Percentiles rank a stretch among this genome's conserved stretches.
phyloP scores from a whole-genome alignment of 2,797 vertebrate genomes.

The Hoplostethus atlanticus region DNA sequence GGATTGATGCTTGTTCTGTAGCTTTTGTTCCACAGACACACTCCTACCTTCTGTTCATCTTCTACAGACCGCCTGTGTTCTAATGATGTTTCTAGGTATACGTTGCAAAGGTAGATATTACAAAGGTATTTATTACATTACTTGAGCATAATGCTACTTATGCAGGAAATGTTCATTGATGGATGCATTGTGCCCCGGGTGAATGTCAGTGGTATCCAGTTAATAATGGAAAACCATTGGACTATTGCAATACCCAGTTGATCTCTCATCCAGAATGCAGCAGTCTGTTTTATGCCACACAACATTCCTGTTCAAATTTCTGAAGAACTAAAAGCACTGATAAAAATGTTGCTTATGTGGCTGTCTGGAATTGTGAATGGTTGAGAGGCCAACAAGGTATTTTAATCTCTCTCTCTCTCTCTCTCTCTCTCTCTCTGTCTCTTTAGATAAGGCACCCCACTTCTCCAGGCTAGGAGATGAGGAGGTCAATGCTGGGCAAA shows the following conservation, averaged over 20 bases:
- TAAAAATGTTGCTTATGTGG: slow-evolving; percentile 27
- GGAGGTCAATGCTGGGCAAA: slow-evolving; percentile 97
- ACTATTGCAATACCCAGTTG: background rate
- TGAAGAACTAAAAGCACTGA: slow-evolving; percentile 9
- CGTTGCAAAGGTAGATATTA: background rate
- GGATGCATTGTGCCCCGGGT: background rate
- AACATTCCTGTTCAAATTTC: slow-evolving; percentile 17
- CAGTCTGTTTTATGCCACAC: background rate
- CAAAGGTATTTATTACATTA: slow-evolving; percentile 7
- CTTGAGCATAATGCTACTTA: background rate
- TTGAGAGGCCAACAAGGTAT: slow-evolving; percentile 57
- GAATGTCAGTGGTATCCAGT: slow-evolving; percentile 6
- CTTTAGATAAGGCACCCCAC: slow-evolving; percentile 94
- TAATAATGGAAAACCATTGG: slow-evolving; percentile 18
- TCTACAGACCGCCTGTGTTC: slow-evolving; percentile 29
- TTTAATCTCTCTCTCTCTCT: slow-evolving; percentile 36
- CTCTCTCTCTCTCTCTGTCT: slow-evolving; percentile 44
- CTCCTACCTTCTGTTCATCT: slow-evolving; percentile 53
- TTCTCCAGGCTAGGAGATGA: slow-evolving; percentile 96
- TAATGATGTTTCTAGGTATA: slow-evolving; percentile 15
- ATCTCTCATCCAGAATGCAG: slow-evolving; percentile 14
- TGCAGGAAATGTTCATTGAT: background rate
- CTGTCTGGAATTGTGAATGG: slow-evolving; percentile 35
- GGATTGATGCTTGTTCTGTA: slow-evolving; percentile 38
- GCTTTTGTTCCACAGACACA: slow-evolving; percentile 40